A percentile compares a stretch with the other conserved stretches of the same genome.
Conservation (phyloP, 2,113 vertebrate species). For the Cephalopterus ornatus region DNA sequence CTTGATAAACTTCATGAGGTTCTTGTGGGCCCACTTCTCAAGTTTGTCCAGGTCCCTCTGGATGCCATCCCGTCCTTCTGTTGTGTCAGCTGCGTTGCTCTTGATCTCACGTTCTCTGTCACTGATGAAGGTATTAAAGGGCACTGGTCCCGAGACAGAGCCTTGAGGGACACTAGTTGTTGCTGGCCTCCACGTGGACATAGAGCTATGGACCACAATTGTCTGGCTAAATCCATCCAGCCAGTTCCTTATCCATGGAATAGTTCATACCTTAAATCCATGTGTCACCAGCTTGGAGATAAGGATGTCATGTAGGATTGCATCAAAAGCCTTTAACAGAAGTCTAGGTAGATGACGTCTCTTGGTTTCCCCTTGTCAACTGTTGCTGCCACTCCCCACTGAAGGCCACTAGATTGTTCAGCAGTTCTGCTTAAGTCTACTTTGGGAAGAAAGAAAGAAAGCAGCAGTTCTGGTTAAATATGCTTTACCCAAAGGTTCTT, state of each 20-base stretch:
- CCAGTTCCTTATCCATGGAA: background rate
- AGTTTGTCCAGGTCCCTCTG: background rate
- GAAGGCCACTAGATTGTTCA: background rate
- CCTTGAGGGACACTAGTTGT: fast-evolving
- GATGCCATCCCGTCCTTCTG: background rate
- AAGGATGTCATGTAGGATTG: background rate
- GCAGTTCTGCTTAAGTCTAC: background rate
- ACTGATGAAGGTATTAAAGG: background rate
- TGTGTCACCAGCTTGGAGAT: background rate
- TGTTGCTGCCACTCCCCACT: background rate
- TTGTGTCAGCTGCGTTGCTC: background rate
- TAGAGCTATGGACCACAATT: background rate
- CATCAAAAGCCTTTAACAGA: background rate
- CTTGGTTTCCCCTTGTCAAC: background rate
- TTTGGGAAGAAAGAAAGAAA: background rate
- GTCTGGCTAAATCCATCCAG: background rate
- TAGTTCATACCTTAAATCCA: background rate
- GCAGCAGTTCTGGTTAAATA: background rate
- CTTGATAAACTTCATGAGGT: background rate
- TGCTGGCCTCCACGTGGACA: background rate
- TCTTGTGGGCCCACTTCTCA: background rate
- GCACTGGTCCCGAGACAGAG: background rate
- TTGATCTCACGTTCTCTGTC: background rate
- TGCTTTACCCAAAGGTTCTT: background rate
- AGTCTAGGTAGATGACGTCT: background rate